Evolutionary conservation across 2,113 vertebrate genomes (phyloP).

Genomic region (Camelus dromedarius): DNA sequence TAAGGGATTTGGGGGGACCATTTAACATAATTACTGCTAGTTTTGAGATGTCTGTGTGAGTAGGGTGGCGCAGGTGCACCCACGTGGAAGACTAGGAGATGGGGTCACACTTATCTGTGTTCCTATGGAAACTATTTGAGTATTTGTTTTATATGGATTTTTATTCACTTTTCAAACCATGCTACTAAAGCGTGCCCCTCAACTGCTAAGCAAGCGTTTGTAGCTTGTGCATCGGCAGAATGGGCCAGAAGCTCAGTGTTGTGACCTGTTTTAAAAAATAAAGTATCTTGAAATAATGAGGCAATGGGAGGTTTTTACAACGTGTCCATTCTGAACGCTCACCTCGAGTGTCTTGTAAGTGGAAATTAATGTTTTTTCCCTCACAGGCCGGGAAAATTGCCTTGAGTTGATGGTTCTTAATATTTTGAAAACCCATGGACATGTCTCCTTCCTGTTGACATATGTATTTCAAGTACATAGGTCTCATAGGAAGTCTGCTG

Average conservation of each 20-base stretch:
- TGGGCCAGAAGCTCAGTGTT: conserved; percentile 80
- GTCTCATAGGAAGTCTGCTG: background rate
- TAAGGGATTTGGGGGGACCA: conserved; percentile 86
- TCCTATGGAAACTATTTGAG: conserved; percentile 98
- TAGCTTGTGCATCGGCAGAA: conserved; percentile 89
- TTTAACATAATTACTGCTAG: conserved; percentile 89
- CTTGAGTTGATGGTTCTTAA: background rate
- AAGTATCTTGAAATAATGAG: conserved; percentile 87
- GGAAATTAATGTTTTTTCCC: background rate
- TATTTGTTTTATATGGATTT: conserved; percentile 93
- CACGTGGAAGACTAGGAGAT: conserved; percentile 90
- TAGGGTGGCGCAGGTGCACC: conserved; percentile 86
- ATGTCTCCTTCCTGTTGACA: too few relatives aligned
- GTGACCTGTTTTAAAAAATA: conserved; percentile 90
- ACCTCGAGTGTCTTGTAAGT: background rate
- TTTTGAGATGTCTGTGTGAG: conserved; percentile 82
- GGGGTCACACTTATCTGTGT: conserved; percentile 96
- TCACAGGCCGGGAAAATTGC: background rate
- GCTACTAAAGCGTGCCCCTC: conserved; percentile 85
- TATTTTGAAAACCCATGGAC: background rate
- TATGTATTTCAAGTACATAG: background rate
- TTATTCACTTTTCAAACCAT: conserved; percentile 90
- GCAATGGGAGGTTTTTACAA: conserved; percentile 16
- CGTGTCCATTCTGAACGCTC: background rate
- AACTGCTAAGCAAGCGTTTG: conserved; percentile 89